Percentiles rank a stretch among this genome's conserved stretches.
These are phyloP conservation scores for Stigmatopora argus DNA, from an alignment of 2,113 vertebrate genomes.

Conservation along the genomic window DNA sequence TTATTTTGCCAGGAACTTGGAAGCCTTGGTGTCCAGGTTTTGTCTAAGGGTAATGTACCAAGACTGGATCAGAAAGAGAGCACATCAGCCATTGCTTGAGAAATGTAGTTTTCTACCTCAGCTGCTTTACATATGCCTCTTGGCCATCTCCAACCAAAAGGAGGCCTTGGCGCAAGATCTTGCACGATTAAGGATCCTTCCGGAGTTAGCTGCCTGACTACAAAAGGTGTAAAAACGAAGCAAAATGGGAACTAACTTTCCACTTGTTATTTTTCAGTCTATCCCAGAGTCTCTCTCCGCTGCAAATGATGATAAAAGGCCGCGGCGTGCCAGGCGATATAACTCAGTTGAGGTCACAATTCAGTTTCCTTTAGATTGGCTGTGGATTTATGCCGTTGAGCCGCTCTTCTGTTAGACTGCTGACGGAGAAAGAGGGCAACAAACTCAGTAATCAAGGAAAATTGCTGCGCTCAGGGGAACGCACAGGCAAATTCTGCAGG, in stretches of 20 bases:
- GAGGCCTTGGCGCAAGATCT: background rate
- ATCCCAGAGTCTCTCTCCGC: background rate
- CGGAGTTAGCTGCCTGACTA: background rate
- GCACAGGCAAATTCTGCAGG: background rate
- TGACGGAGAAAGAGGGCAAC: conserved; percentile 46
- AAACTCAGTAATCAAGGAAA: conserved; percentile 50
- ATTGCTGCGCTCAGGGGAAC: conserved; percentile 49
- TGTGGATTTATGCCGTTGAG: conserved; percentile 50
- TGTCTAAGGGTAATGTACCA: background rate
- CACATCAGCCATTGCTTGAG: too few relatives aligned
- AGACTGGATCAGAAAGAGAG: too few relatives aligned
- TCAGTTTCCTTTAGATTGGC: conserved; percentile 55
- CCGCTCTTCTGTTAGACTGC: conserved; percentile 41
- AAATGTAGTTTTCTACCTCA: background rate
- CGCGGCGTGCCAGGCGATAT: conserved; percentile 21
- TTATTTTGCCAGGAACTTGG: background rate
- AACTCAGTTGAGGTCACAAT: conserved; percentile 54
- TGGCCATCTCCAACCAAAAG: background rate
- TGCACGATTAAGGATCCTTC: too few relatives aligned
- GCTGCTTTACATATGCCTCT: background rate
- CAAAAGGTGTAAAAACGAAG: background rate
- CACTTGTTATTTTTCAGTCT: background rate
- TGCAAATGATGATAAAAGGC: conserved; percentile 25
- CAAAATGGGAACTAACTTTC: background rate
- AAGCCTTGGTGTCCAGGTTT: background rate